Evolutionary conservation across 2,888 invertebrate genomes (phyloP), one percentile per base, ranked within the genome.

Genomic region (Caenorhabditis sp.): DNA sequence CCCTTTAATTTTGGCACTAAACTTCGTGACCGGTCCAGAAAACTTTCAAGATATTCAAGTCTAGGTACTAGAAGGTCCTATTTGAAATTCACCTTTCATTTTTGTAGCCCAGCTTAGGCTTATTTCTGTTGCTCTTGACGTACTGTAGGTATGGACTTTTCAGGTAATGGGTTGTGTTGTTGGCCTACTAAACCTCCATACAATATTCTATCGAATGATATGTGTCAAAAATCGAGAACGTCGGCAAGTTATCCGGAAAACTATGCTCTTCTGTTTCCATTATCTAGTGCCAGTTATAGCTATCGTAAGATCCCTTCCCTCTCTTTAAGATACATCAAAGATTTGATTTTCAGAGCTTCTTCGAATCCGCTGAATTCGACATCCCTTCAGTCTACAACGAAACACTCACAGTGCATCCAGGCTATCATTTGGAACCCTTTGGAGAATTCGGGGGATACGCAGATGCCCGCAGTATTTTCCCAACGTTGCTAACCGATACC

Each of bases 361-460:
- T 63, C 56, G 62, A 67, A 59, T 66, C 66, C 7, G 66, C 71
- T 0, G 49, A 62, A 20, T 43, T 56, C 21, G 56, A 71, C 12
- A 25, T 66, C 12, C 50, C 59, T 1, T 26, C 25, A 27, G 71
- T 71, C 36, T 64, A 66, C 57, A 17, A 14, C 0, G 4, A 66
- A 66, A n/a, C 66, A 3, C 36, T 61, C 1, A 3, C 23, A 26
- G 31, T 10, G 14, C 71, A 71, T 26, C 50, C 66, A 56, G 2
- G 57, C 63, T 71, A 71, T 25, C 53, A 71, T 49, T 71, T 71
- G 10, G 56, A 23, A 14, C 53, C 25, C 0, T 71, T 63, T 43
- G n/a, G 23, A n/a, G 71, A 20, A 56, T 66, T 3, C 67, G 65
- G 17, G 25, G 59, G 27, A 53, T 67, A 12, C 27, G 70, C 63